Evolutionary conservation across 2,888 invertebrate species (phyloP), one percentile per base, ranked within the genome.

Genomic region (Andrena bicolor): DNA sequence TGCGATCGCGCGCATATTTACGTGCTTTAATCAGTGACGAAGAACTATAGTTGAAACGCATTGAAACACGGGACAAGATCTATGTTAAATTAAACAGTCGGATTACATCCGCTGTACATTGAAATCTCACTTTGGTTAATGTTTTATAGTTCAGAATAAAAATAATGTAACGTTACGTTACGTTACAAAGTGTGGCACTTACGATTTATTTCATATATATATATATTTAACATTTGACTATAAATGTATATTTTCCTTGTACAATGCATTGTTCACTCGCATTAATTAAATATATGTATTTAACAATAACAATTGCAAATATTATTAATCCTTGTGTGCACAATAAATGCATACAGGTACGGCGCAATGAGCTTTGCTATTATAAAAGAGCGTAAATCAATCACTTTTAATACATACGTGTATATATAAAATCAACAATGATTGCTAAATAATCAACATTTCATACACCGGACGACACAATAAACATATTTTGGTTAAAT

Each of bases 181-280:
- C n/a, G 41, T 71, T 68, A 68, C 61, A 72, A 80, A 61, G 53
- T 48, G 35, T 80, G 72, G 81, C 66, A 80, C 61, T 72, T 80
- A 71, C 35, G 13, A 72, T n/a, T 72, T 80, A 68, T 61, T 80
- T 72, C 13, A 30, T 51, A 66, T 35, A 56, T 51, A 66, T 35
- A 56, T 56, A 56, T 60, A 16, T 64, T 63, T 60, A 58, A 80
- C 41, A 61, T 66, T 66, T 71, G 23, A 30, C 60, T 70, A 70
- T 35, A 80, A 61, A 66, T 80, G 30, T 80, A 71, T 51, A 32
- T 32, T 26, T 58, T 69, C 30, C 64, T 65, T 79, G 51, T 71
- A 65, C 64, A 77, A 51, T 65, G 60, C 41, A 60, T 30, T 65
- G 35, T 65, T 49, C 28, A 58, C 77, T 77, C 32, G 10, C 20